Evolutionary conservation across 2,797 vertebrate species (phyloP), one percentile per base, ranked within the genome.

Genomic region (Galago senegalensis): DNA sequence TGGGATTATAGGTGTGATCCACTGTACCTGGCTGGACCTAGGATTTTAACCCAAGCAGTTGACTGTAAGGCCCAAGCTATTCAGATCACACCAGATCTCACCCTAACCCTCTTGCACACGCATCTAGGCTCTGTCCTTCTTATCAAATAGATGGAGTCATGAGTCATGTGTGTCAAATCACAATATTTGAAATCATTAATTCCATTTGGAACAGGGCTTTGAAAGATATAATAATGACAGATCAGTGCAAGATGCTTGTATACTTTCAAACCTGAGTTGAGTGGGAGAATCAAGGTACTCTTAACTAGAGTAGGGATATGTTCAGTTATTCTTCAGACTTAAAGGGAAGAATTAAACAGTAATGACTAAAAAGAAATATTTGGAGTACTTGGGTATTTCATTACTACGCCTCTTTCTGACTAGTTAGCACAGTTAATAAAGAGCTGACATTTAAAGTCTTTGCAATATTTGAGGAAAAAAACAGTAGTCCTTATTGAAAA

Each of bases 371-470:
- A 37, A 34, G 63, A 31, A 81, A 2, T 23, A 93, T 75, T 80
- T 93, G 4, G 37, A 93, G 10, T 90, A 43, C 53, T 73, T 92
- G 43, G 16, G 13, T 43, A 77, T 53, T 89, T 82, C 31, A 65
- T 80, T 92, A 18, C 8, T 1, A 13, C n/a, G 63, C 20, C 5
- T 46, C 27, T 88, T 91, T 94, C 31, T 87, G 14, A 34, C 70
- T 69, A 63, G 7, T 91, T 77, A 46, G 40, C 40, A 86, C 27
- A 95, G 27, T 88, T 96, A 88, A 86, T 88, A 95, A 93, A 92
- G 43, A 83, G 13, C 20, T 94, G 60, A 84, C 61, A 80, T 96
- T 91, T 94, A 46, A 92, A 97, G 53, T 60, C 76, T 73, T 85
- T 60, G 29, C 65, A 29, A 2, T 93, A 25, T 56, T 58, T 80